Evolutionary conservation across 2,113 vertebrate genomes (phyloP), one percentile per base, ranked within the genome.

Genomic region (Pangasianodon hypophthalmus): DNA sequence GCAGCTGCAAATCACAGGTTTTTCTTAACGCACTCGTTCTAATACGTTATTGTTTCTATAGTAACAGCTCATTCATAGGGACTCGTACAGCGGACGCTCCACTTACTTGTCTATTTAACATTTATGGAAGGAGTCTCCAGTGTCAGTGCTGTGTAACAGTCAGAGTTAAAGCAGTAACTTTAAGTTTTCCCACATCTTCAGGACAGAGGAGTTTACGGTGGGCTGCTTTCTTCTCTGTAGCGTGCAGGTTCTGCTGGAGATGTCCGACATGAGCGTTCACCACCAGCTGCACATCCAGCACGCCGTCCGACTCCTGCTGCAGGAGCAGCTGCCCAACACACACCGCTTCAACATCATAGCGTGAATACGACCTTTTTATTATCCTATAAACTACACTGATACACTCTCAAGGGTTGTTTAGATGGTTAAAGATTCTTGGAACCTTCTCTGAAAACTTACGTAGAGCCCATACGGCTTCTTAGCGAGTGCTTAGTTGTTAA

Each of bases 161-260:
- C 64, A 67, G 64, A 67, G 6, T 32, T 41, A 19, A 29, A 64
- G 26, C 67, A 44, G 37, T 44, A 19, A 37, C 14, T 71, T 67
- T 44, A 62, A 9, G 21, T 67, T 77, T 77, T 77, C 7, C 4
- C 2, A n/a, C 21, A 79, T 48, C 73, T 48, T 48, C 44, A 77
- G 21, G 44, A 48, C 24, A 14, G 75, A 46, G 19, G 41, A 29
- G 10, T 79, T 46, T 48, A 52, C 13, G 14, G 26, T 0, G 0
- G 11, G 52, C 13, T 16, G 41, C 19, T 60, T 50, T 54, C 16
- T 16, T 3, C 60, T 37, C 6, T 90, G 2, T 32, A 98, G 97
- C 91, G 95, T 97, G 84, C 94, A 96, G 91, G 85, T 98, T 83
- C 94, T 97, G 87, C 91, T 97, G 50, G 97, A 98, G 90, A 21